Evolutionary conservation across 92 coral and sea anemone genomes (phyloP), one percentile per base, ranked within the genome.

Genomic region (Bergia puertoricense): DNA sequence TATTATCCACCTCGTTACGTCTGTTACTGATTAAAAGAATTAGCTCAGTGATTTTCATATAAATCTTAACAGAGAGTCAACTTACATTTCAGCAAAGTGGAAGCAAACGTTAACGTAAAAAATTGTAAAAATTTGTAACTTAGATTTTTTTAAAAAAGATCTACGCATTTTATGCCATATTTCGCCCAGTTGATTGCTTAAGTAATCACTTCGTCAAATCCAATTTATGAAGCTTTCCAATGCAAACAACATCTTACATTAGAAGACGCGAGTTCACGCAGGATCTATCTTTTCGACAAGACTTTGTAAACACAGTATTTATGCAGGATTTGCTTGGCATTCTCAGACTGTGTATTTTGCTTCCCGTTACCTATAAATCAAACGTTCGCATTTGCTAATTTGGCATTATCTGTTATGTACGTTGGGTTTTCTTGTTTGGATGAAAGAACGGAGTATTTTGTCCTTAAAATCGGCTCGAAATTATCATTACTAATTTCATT

Each of bases 171-270:
- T 62, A 11, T 62, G n/a, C 69, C 3, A 22, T 23, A 76, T 36
- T 41, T 46, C 48, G 80, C 22, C 43, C 40, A 41, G 59, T 80
- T 72, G 90, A 85, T 76, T 87, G 50, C 67, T 62, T 46, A 74
- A 76, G 85, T 50, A 88, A 83, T 84, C 91, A 77, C 76, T 88
- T 82, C 14, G 86, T 73, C 11, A 83, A 91, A 77, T 88, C 85
- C 20, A 79, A 44, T 83, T 82, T 91, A 54, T 77, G 36, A 67
- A 76, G 79, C 69, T 56, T 72, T 22, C 72, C 77, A 86, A 87
- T 72, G 80, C 88, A 90, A 86, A 86, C 88, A 81, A 88, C 8
- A 88, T 45, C 76, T 81, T 6, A 16, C 38, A 54, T 79, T n/a
- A 22, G 15, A 79, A 50, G 20, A 79, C 16, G 68, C 41, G 72